Evolutionary conservation across 2,888 invertebrate species (phyloP).

Genomic region (Germaria angustata): DNA sequence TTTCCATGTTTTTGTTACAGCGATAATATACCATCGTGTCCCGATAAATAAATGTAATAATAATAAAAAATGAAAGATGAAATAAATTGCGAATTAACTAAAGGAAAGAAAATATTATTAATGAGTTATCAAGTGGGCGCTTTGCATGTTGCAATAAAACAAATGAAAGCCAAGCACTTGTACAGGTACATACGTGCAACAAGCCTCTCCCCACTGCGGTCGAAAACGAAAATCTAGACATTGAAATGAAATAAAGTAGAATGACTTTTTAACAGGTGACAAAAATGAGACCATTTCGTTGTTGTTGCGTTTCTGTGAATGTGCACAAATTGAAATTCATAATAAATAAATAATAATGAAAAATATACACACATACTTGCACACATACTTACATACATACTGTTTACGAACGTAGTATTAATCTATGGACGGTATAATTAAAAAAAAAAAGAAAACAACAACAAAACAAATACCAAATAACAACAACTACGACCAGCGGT

Average conservation of each 20-base stretch:
- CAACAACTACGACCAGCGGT: neutral
- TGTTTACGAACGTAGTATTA: slow-evolving; percentile 45
- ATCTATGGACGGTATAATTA: slow-evolving; percentile 36
- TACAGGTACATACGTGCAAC: neutral
- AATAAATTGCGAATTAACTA: slow-evolving; percentile 57
- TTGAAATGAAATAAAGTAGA: slow-evolving; percentile 1
- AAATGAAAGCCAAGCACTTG: slow-evolving; percentile 30
- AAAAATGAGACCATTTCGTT: slow-evolving; percentile 51
- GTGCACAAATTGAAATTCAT: slow-evolving; percentile 58
- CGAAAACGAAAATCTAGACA: slow-evolving; percentile 11
- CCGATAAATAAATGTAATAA: neutral
- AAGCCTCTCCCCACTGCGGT: neutral
- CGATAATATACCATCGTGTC: slow-evolving; percentile 57
- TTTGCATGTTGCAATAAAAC: slow-evolving; percentile 61
- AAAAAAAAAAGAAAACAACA: neutral
- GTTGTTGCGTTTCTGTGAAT: neutral
- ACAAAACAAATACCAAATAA: neutral
- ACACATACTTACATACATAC: too few relatives aligned
- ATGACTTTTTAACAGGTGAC: slow-evolving; percentile 62
- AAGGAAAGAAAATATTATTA: slow-evolving; percentile 63
- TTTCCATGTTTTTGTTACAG: slow-evolving; percentile 50
- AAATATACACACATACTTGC: neutral
- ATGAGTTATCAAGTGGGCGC: slow-evolving; percentile 65
- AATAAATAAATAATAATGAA: slow-evolving; percentile 55
- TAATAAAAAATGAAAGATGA: slow-evolving; percentile 45